A percentile compares a stretch with the other conserved stretches of the same genome.
Evolutionary conservation across 2,888 invertebrate species (phyloP).

Genomic region (Amphimallon solstitiale): DNA sequence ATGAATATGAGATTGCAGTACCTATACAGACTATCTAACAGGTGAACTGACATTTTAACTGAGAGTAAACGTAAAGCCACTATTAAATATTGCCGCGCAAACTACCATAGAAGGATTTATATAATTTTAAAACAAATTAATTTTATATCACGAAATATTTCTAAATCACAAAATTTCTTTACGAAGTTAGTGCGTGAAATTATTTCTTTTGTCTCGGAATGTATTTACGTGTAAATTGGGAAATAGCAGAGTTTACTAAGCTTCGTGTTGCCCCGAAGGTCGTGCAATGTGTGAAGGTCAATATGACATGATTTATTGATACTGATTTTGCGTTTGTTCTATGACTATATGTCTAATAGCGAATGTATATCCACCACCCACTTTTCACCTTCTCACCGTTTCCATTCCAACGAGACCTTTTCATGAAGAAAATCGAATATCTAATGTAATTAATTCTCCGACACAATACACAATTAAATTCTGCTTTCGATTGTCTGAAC

Average conservation of each 20-base stretch:
- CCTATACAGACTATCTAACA: too few relatives aligned
- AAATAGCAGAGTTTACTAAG: slow-evolving; percentile 2
- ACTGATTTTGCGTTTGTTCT: neutral
- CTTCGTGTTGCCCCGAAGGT: slow-evolving; percentile 1
- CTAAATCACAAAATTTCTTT: too few relatives aligned
- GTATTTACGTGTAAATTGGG: neutral
- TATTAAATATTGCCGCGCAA: too few relatives aligned
- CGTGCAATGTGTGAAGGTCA: slow-evolving; percentile 9
- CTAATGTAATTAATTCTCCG: slow-evolving; percentile 4
- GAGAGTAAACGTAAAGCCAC: too few relatives aligned
- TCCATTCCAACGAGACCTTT: neutral
- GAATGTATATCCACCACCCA: neutral
- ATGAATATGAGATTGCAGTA: too few relatives aligned
- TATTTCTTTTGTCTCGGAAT: too few relatives aligned
- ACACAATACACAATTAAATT: slow-evolving; percentile 8
- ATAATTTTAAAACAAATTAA: too few relatives aligned
- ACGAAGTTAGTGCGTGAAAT: too few relatives aligned
- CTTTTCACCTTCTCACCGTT: neutral
- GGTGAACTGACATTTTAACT: too few relatives aligned
- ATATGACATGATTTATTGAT: slow-evolving; percentile 4
- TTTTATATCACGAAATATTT: too few relatives aligned
- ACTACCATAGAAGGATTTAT: too few relatives aligned
- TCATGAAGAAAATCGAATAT: neutral
- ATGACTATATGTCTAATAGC: neutral
- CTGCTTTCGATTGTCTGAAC: too few relatives aligned